phyloP scores from a whole-genome alignment of 92 coral and sea anemone species.

The Muricea muricata region DNA sequence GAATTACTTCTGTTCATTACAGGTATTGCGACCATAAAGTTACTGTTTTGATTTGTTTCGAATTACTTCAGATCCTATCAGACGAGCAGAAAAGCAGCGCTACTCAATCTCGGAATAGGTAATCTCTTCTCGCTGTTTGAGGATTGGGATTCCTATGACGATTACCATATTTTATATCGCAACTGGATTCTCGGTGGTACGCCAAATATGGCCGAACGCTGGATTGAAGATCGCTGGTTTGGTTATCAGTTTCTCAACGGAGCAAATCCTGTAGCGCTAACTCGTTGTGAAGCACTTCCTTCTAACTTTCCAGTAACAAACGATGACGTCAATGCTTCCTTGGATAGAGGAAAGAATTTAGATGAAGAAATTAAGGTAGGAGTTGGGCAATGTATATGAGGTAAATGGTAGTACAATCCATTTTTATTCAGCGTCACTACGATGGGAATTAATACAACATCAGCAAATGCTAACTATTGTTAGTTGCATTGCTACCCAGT shows the following conservation, averaged over 20 bases:
- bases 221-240: slow-evolving; percentile 76
- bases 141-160: slow-evolving; percentile 75
- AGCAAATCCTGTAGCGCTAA: slow-evolving; percentile 70
- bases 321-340: slow-evolving; percentile 45
- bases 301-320: slow-evolving; percentile 69
- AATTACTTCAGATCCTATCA: slow-evolving; percentile 39
- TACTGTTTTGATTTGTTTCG: neutral
- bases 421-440: too few species aligned
- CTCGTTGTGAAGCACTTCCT: slow-evolving; percentile 67
- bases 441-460: too few species aligned
- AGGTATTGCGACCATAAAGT: too few species aligned
- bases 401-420: neutral
- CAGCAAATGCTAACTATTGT: too few species aligned
- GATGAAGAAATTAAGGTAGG: slow-evolving; percentile 69
- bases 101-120: slow-evolving; percentile 63
- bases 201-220: slow-evolving; percentile 54
- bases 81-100: slow-evolving; percentile 54
- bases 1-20: too few species aligned
- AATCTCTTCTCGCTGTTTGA: slow-evolving; percentile 59
- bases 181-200: slow-evolving; percentile 48
- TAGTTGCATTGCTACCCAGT: too few species aligned
- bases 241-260: slow-evolving; percentile 81
- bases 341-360: slow-evolving; percentile 72
- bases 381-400: neutral
- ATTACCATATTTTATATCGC: slow-evolving; percentile 53